A percentile compares a stretch with the other conserved stretches of the same genome.
Evolutionary conservation across 2,113 vertebrate genomes (phyloP).

Genomic region (Podiceps cristatus): DNA sequence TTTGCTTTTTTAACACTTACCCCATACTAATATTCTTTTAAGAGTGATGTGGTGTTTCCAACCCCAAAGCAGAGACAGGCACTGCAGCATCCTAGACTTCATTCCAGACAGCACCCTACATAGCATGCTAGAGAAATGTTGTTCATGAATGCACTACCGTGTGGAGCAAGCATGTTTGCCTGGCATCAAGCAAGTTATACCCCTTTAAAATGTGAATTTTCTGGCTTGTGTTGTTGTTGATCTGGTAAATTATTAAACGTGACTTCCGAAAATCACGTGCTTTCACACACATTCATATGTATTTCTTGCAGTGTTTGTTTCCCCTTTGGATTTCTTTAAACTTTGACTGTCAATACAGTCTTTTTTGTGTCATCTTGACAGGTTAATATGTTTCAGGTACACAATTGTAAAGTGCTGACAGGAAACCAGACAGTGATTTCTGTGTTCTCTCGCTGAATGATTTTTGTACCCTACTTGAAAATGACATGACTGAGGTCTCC

Average conservation of each 20-base stretch:
- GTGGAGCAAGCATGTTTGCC: background rate
- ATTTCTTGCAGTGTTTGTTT: constrained; percentile 6
- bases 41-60: background rate
- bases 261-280: background rate
- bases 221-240: background rate
- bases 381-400: background rate
- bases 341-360: background rate
- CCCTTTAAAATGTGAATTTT: background rate
- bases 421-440: background rate
- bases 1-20: background rate
- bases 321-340: background rate
- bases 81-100: background rate
- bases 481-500: background rate
- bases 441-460: background rate
- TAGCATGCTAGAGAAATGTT: background rate
- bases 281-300: background rate
- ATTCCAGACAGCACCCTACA: background rate
- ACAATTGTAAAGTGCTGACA: background rate
- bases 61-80: background rate
- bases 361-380: background rate
- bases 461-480: constrained; percentile 8
- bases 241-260: background rate
- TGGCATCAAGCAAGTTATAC: background rate
- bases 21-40: background rate
- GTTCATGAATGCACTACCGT: background rate